Evolutionary conservation across 1,140 invertebrate genomes (phyloP).

Genomic region (Anoplophora glabripennis): DNA sequence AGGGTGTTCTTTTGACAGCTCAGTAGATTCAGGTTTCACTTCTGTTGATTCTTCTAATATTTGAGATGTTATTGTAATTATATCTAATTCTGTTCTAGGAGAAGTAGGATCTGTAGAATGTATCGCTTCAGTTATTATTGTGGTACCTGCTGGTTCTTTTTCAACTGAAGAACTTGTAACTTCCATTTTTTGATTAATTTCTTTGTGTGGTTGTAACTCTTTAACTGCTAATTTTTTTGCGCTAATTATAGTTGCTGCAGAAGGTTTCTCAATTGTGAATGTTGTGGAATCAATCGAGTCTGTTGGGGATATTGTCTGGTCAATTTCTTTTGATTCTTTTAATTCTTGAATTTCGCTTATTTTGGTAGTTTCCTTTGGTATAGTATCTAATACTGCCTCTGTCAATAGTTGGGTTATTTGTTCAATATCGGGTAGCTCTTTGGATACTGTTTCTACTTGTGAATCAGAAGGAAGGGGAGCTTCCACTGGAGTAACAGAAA

Average conservation of each 20-base stretch:
- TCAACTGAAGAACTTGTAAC: no score
- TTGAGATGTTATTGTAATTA: no score
- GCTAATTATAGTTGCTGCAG: not conserved
- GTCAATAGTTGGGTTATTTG: not conserved
- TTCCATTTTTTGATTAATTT: no score
- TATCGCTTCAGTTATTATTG: no score
- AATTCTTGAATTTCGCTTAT: not conserved
- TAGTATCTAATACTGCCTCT: not conserved
- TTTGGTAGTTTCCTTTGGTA: not conserved
- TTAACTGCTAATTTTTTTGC: no score
- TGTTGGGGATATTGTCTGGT: not conserved
- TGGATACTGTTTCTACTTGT: not conserved
- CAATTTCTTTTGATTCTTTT: not conserved
- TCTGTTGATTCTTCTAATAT: no score
- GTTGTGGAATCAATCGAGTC: constrained; percentile 4
- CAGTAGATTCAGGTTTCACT: no score
- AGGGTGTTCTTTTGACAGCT: no score
- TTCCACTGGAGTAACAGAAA: constrained; percentile 28
- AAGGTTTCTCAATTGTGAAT: not conserved
- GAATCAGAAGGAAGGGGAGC: constrained; percentile 17
- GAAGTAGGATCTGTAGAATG: no score
- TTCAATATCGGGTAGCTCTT: not conserved
- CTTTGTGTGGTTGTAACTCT: no score
- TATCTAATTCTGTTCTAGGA: no score
- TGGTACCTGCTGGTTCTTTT: no score